Conservation (phyloP, 2,797 vertebrate species). For the Toxotes lorentzi region DNA sequence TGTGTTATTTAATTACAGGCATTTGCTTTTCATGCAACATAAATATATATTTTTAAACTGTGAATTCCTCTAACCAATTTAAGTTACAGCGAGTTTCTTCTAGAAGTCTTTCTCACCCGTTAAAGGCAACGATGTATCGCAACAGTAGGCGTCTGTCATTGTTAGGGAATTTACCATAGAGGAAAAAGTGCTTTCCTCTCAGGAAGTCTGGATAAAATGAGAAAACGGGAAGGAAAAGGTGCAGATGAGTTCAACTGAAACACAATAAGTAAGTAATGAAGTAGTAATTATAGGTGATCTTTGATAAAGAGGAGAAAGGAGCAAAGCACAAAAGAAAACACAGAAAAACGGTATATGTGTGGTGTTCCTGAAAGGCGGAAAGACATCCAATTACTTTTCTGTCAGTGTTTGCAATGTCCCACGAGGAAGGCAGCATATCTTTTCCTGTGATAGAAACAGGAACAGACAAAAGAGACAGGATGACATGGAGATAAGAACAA, state of each 20-base stretch:
- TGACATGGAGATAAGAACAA: conserved; percentile 13
- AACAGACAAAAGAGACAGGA: conserved; percentile 15
- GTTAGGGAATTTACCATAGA: conserved; percentile 91
- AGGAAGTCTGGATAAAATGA: conserved; percentile 85
- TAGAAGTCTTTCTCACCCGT: conserved; percentile 82
- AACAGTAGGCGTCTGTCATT: conserved; percentile 88
- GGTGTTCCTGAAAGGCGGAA: not conserved
- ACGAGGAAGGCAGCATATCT: not conserved
- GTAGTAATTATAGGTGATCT: conserved; percentile 16
- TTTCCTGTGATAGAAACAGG: conserved; percentile 5
- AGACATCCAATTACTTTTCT: conserved; percentile 30
- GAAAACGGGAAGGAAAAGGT: not conserved
- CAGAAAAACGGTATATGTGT: not conserved
- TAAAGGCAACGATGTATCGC: conserved; percentile 92
- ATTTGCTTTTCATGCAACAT: not conserved
- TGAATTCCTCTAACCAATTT: too few species aligned
- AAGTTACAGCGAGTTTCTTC: not conserved
- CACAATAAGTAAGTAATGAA: not conserved
- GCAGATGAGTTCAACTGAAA: not conserved
- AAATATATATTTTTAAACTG: not conserved
- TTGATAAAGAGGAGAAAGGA: not conserved
- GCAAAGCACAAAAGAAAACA: not conserved
- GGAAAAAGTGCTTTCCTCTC: conserved; percentile 89
- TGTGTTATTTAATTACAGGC: not conserved
- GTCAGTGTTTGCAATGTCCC: not conserved